Evolutionary conservation across 2,113 vertebrate species (phyloP), one percentile per base, ranked within the genome.

Genomic region (Coregonus clupeaformis): DNA sequence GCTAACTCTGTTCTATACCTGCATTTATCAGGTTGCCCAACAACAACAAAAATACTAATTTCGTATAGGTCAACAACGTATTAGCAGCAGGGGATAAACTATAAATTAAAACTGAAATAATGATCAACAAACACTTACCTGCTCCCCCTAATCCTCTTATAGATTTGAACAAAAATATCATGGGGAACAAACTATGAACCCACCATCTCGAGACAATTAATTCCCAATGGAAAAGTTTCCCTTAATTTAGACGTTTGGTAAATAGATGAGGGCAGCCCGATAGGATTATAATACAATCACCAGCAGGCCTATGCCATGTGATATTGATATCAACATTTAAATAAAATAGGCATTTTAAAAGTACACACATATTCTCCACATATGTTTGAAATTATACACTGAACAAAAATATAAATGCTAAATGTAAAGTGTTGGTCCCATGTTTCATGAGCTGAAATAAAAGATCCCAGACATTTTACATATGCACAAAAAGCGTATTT

Each of bases 61-160:
- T 52, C 16, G 1, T 1, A 52, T 52, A 3, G 49, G 5, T 52
- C 49, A 52, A 4, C 49, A 52, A 52, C 12, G 49, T 52, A 52
- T 52, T 52, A 3, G 2, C 16, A 52, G 9, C 36, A 42, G 36
- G 36, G 49, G n/a, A 9, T 24, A 60, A 59, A 11, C 20, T 11
- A 22, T 60, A n/a, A 22, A 22, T 55, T 60, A 22, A 60, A 60
- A n/a, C 57, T 60, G n/a, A 22, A 60, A 6, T n/a, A 60, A 60
- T 60, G 57, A 60, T 60, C 72, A 85, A 87, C 77, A 83, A 73
- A 64, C 57, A 45, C 77, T 14, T 59, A 69, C 67, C 66, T 67
- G 59, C 52, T 24, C 66, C 45, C 22, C 62, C 1, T 83, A 86
- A 89, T 88, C 86, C 82, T 77, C 79, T 90, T 82, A 85, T 18